phyloP scores from a whole-genome alignment of 2,888 invertebrate species.

The Lepidonotus clava region DNA sequence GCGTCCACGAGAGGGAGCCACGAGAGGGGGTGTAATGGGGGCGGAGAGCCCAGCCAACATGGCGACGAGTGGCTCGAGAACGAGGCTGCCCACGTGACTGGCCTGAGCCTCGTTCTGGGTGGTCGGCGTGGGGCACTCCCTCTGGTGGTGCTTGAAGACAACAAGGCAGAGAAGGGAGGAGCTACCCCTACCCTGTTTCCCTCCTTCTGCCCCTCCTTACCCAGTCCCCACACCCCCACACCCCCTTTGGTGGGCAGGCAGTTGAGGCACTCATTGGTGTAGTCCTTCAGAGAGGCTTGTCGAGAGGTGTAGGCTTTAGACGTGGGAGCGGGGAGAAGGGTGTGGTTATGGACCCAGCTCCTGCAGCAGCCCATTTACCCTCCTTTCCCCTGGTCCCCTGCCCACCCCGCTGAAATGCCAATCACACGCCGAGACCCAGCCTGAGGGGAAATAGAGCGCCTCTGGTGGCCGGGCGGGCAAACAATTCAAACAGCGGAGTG shows the following conservation, averaged over 20 bases:
- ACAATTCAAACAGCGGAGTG: background rate
- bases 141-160: constrained; percentile 26
- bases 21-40: background rate
- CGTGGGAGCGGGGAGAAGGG: background rate
- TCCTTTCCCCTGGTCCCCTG: background rate
- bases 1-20: too few species aligned
- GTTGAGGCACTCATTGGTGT: constrained; percentile 23
- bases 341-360: background rate
- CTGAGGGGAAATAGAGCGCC: constrained; percentile 38
- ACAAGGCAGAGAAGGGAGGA: background rate
- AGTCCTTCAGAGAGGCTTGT: constrained; percentile 35
- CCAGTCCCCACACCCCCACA: too few species aligned
- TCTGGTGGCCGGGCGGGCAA: background rate
- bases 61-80: constrained; percentile 29
- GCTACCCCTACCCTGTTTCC: background rate
- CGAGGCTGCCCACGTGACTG: constrained; percentile 34
- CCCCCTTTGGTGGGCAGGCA: background rate
- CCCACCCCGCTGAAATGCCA: background rate
- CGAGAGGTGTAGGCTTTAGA: constrained; percentile 4
- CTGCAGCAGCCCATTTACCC: background rate
- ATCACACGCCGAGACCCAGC: constrained; percentile 1
- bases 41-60: background rate
- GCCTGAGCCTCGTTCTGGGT: constrained; percentile 15
- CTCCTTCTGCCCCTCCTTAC: background rate
- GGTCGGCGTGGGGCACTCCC: background rate